These are phyloP conservation scores for Hippopotamyrus pictus DNA, from an alignment of 2,797 vertebrate genomes.

Conservation along the genomic window DNA sequence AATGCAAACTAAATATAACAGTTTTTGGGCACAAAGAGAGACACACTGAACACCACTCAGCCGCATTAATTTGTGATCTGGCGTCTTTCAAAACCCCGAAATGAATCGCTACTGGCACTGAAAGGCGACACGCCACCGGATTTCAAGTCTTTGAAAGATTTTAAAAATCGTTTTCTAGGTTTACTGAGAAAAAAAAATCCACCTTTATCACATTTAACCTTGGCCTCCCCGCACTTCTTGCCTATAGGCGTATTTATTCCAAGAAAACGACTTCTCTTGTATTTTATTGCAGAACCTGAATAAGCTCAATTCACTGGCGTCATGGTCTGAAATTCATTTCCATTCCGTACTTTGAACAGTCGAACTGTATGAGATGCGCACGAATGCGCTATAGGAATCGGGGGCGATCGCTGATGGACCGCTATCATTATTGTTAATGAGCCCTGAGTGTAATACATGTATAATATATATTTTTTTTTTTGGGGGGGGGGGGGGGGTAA, in stretches of 20 bases:
- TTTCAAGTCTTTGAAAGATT: background rate
- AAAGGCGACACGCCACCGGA: background rate
- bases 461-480: too few species aligned
- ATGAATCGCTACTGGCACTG: background rate
- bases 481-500: background rate
- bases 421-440: background rate
- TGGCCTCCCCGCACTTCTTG: background rate
- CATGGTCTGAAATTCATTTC: background rate
- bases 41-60: background rate
- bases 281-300: background rate
- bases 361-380: background rate
- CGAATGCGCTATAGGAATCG: background rate
- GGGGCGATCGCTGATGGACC: background rate
- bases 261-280: background rate
- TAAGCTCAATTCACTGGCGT: too few species aligned
- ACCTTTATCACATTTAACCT: background rate
- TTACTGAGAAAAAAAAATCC: background rate
- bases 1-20: background rate
- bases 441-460: background rate
- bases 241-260: background rate
- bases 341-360: background rate
- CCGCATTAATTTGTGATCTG: background rate
- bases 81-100: background rate
- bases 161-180: background rate
- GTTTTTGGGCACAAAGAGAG: background rate